Conservation (phyloP, 2,797 vertebrate species). For the Erithacus rubecula region DNA sequence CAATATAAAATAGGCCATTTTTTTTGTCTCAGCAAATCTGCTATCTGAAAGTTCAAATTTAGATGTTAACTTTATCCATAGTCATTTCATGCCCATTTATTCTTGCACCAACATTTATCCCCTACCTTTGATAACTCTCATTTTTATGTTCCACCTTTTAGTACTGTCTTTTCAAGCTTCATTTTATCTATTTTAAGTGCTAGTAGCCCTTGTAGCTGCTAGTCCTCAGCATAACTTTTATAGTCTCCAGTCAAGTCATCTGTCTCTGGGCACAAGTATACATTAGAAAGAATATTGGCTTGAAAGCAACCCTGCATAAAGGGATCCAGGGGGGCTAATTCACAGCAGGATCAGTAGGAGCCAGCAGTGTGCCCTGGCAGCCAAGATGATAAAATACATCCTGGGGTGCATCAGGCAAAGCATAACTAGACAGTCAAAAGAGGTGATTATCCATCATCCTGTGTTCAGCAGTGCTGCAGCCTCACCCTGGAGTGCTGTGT, state of each 20-base stretch:
- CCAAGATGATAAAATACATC: background rate
- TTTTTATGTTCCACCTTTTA: background rate
- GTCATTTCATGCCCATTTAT: background rate
- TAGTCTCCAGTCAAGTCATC: background rate
- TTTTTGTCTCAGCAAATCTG: background rate
- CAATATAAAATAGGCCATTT: background rate
- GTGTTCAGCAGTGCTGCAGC: background rate
- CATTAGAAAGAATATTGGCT: background rate
- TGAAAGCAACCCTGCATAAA: background rate
- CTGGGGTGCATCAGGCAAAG: background rate
- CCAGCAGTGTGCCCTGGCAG: background rate
- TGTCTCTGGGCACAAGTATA: background rate
- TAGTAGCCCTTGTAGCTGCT: background rate
- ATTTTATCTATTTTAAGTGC: background rate
- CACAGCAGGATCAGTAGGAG: background rate
- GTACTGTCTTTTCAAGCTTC: background rate
- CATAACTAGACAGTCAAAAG: background rate
- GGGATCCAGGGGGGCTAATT: background rate
- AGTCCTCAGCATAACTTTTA: background rate
- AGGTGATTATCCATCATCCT: background rate
- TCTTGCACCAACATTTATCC: background rate
- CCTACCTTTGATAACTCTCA: background rate
- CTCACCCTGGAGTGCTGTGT: background rate
- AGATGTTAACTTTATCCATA: background rate
- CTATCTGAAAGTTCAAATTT: background rate